phyloP scores from a whole-genome alignment of 1,140 invertebrate species.

The Zaprionus nigranus region DNA sequence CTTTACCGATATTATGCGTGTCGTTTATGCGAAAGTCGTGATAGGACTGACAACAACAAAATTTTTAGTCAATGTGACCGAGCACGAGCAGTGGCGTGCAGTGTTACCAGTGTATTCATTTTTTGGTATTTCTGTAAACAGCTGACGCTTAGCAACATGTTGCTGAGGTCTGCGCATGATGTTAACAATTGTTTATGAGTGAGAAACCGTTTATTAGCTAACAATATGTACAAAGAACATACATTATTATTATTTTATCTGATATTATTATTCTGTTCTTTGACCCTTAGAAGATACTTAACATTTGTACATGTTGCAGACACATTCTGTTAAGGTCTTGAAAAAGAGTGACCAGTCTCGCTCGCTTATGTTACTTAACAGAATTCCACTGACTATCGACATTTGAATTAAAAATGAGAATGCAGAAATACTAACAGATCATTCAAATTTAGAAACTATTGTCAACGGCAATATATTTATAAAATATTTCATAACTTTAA shows the following conservation, averaged over 20 bases:
- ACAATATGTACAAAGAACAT: too few relatives aligned
- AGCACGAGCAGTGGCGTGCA: neutral
- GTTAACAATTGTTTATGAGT: neutral
- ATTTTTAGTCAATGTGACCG: slow-evolving; percentile 37
- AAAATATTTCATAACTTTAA: neutral
- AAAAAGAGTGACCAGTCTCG: neutral
- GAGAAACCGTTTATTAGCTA: too few relatives aligned
- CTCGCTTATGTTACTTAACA: neutral
- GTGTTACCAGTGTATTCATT: slow-evolving; percentile 19
- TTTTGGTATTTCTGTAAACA: slow-evolving; percentile 33
- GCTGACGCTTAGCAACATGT: slow-evolving; percentile 41
- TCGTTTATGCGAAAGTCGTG: slow-evolving; percentile 57
- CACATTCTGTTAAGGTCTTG: neutral
- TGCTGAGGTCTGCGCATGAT: neutral
- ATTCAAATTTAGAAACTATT: neutral
- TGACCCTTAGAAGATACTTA: neutral
- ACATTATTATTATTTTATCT: too few relatives aligned
- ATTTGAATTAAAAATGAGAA: neutral
- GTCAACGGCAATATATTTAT: neutral
- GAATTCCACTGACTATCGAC: neutral
- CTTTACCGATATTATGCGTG: slow-evolving; percentile 49
- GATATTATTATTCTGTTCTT: neutral
- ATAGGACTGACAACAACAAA: slow-evolving; percentile 53
- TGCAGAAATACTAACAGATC: neutral
- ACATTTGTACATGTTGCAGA: neutral